Conservation (phyloP, 2,113 vertebrate species). For the Noctilio leporinus region DNA sequence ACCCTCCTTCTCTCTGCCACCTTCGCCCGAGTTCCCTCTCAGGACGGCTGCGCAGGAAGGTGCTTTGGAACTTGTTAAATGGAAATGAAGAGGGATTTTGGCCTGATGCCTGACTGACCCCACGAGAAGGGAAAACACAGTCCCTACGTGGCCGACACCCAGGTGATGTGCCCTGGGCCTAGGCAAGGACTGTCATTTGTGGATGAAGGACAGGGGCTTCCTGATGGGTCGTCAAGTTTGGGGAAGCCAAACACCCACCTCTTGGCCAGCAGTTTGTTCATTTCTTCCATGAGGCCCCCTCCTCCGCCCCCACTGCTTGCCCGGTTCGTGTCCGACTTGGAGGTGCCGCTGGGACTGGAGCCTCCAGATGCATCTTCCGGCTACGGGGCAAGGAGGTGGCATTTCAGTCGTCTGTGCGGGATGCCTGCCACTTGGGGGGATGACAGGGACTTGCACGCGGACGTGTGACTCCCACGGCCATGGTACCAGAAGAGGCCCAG, state of each 20-base stretch:
- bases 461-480: fast-evolving
- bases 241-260: constrained; percentile 81
- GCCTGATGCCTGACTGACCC: neutral
- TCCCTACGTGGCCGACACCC: neutral
- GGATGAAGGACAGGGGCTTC: neutral
- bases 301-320: constrained; percentile 93
- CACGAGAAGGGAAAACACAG: neutral
- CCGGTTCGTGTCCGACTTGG: constrained; percentile 94
- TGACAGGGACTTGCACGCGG: fast-evolving
- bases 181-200: fast-evolving
- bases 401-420: neutral
- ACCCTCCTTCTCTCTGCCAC: neutral
- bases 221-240: fast-evolving
- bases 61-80: neutral
- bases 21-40: neutral
- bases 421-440: fast-evolving
- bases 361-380: constrained; percentile 92
- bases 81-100: fast-evolving
- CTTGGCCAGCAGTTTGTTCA: constrained; percentile 98
- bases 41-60: neutral
- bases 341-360: constrained; percentile 85
- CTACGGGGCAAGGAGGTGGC: constrained; percentile 75
- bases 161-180: neutral
- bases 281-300: constrained; percentile 98
- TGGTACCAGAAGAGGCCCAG: neutral